Percentiles rank a stretch among this genome's conserved stretches.
Evolutionary conservation across 2,888 invertebrate genomes (phyloP).

Genomic region (Caenorhabditis doughertyi): DNA sequence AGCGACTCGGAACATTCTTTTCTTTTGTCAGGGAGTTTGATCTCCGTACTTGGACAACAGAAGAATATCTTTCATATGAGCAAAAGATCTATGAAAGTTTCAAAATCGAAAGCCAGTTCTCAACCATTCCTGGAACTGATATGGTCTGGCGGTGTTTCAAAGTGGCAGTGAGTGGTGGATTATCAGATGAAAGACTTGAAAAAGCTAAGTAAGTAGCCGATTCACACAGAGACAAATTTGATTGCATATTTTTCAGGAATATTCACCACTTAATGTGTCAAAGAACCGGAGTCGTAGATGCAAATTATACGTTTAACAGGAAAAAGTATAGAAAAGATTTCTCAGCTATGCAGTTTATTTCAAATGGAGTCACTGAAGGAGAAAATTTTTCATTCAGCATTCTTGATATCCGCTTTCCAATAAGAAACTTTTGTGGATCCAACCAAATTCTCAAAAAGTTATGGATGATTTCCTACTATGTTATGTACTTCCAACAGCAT

Average conservation of each 20-base stretch:
- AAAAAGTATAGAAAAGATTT: no score
- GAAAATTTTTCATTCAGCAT: no score
- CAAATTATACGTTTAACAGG: no score
- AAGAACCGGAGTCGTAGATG: no score
- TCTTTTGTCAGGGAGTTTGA: conserved; percentile 10
- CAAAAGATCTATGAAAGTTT: background rate
- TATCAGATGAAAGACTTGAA: background rate
- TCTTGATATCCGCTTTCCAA: no score
- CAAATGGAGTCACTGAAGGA: no score
- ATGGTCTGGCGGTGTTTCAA: background rate
- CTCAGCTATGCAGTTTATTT: no score
- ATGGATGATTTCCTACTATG: conserved; percentile 6
- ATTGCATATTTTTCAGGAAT: no score
- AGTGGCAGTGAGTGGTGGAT: background rate
- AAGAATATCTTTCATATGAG: background rate
- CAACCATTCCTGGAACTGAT: conserved; percentile 14
- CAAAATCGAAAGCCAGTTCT: background rate
- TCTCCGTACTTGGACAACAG: background rate
- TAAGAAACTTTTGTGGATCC: background rate
- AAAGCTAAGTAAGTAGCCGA: no score
- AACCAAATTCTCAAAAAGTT: background rate
- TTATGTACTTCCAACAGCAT: background rate
- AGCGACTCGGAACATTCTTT: background rate
- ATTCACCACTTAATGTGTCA: no score
- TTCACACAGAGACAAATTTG: no score